Evolutionary conservation across 1,140 invertebrate genomes (phyloP).

Genomic region (Trypoxylus dichotomus): DNA sequence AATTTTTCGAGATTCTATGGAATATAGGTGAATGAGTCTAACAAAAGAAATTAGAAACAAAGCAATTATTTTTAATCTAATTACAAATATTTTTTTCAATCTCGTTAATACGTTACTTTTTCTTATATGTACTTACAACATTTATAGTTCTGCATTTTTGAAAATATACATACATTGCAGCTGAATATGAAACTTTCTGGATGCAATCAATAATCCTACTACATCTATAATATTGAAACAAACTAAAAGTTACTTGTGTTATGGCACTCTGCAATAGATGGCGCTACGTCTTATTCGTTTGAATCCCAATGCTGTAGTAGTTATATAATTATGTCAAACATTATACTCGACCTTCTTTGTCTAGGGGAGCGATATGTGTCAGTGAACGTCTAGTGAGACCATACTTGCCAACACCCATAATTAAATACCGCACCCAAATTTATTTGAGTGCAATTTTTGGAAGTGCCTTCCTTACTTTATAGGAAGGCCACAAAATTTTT

Average conservation of each 20-base stretch:
- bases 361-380: conserved; percentile 37
- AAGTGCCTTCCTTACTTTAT: conserved; percentile 33
- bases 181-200: not conserved
- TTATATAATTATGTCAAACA: not conserved
- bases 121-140: too few relatives aligned
- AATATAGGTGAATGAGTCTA: too few relatives aligned
- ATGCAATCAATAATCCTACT: not conserved
- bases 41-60: too few relatives aligned
- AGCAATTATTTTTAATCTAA: too few relatives aligned
- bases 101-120: too few relatives aligned
- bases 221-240: too few relatives aligned
- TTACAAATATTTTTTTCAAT: too few relatives aligned
- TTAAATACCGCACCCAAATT: conserved; percentile 31
- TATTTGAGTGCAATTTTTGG: conserved; percentile 39
- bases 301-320: not conserved
- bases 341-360: conserved; percentile 31
- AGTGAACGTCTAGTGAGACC: conserved; percentile 37
- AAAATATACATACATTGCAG: too few relatives aligned
- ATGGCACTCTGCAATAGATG: not conserved
- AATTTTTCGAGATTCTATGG: too few relatives aligned
- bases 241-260: not conserved
- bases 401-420: conserved; percentile 36
- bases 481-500: conserved; percentile 22
- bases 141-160: too few relatives aligned
- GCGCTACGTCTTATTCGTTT: not conserved